Evolutionary conservation across 2,113 vertebrate species (phyloP).

Genomic region (Podarcis cretensis): DNA sequence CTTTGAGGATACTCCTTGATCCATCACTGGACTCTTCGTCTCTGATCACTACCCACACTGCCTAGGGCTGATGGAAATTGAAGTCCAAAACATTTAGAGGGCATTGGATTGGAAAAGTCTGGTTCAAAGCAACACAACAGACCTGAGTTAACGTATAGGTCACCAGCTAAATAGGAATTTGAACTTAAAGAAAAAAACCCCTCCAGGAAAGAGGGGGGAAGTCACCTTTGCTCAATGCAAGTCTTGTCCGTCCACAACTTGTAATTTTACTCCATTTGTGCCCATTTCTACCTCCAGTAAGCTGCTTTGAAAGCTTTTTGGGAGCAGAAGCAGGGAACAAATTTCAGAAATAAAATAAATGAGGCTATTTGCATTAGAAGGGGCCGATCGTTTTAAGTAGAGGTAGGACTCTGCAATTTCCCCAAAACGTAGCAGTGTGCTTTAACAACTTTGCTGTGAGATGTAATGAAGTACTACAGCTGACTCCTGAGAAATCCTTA

Average conservation of each 20-base stretch:
- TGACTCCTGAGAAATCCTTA: not conserved
- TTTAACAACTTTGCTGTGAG: not conserved
- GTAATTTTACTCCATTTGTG: not conserved
- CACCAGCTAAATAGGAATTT: not conserved
- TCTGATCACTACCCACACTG: not conserved
- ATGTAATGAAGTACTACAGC: conserved; percentile 3
- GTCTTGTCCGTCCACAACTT: too few relatives aligned
- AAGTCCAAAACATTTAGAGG: too few relatives aligned
- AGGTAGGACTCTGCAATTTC: not conserved
- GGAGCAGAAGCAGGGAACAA: not conserved
- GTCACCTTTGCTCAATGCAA: too few relatives aligned
- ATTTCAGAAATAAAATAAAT: not conserved
- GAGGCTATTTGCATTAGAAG: too few relatives aligned
- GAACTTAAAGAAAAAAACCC: not conserved
- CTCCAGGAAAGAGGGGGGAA: not conserved
- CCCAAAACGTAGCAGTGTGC: not conserved
- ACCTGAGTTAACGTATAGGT: not conserved
- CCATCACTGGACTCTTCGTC: not conserved
- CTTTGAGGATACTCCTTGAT: too few relatives aligned
- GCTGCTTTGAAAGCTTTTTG: too few relatives aligned
- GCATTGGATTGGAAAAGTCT: too few relatives aligned
- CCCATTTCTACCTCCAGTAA: not conserved
- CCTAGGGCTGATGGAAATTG: too few relatives aligned
- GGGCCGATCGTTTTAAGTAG: too few relatives aligned
- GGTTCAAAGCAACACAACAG: not conserved